A percentile compares a stretch with the other conserved stretches of the same genome.
These are phyloP conservation scores for Propithecus deckenii DNA, from an alignment of 2,797 vertebrate genomes.

Conservation along the genomic window DNA sequence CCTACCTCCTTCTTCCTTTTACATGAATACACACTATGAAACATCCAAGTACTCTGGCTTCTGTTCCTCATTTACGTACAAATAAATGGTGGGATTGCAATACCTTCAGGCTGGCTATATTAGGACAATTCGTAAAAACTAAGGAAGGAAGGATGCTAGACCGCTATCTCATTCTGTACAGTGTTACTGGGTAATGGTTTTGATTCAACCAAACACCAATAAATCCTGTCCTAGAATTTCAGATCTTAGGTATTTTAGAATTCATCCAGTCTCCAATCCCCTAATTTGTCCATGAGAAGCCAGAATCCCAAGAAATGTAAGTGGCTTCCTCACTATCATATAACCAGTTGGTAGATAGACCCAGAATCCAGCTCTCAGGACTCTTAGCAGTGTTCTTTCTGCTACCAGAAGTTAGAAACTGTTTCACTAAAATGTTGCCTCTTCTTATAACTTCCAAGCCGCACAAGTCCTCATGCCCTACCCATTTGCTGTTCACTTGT, in stretches of 20 bases:
- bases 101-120: background rate
- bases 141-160: background rate
- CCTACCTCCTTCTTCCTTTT: background rate
- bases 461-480: background rate
- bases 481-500: background rate
- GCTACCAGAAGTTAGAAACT: background rate
- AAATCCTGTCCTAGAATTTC: background rate
- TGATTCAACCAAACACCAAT: background rate
- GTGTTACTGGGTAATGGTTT: background rate
- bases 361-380: background rate
- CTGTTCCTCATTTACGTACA: background rate
- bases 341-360: background rate
- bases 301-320: background rate
- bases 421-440: background rate
- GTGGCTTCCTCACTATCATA: background rate
- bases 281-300: background rate
- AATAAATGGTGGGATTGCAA: background rate
- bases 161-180: background rate
- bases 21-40: background rate
- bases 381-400: background rate
- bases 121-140: background rate
- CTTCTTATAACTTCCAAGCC: background rate
- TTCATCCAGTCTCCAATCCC: background rate
- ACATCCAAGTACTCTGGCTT: background rate
- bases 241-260: background rate